Percentiles rank a stretch among this genome's conserved stretches.
Conservation (phyloP, 2,113 vertebrate species). For the Trogon melanurus region DNA sequence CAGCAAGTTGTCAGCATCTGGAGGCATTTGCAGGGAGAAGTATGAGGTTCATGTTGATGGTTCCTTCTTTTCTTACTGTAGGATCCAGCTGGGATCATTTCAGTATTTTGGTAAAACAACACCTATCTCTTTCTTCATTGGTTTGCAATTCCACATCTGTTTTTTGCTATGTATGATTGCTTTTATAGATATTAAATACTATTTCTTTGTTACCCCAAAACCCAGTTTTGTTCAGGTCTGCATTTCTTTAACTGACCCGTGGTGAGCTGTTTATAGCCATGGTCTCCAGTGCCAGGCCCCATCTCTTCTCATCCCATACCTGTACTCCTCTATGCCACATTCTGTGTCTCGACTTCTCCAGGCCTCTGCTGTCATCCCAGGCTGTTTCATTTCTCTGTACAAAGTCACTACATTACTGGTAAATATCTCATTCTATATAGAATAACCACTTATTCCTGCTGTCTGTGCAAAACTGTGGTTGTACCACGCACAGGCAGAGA, state of each 20-base stretch:
- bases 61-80: not conserved
- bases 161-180: not conserved
- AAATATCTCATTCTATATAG: not conserved
- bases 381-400: not conserved
- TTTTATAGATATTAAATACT: not conserved
- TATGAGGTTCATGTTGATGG: not conserved
- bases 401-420: accelerated
- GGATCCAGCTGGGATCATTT: not conserved
- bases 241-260: not conserved
- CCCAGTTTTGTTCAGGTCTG: not conserved
- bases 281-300: not conserved
- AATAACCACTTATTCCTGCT: not conserved
- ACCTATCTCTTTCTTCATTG: not conserved
- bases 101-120: not conserved
- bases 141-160: not conserved
- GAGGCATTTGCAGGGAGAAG: not conserved
- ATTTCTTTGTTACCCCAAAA: not conserved
- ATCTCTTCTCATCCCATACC: not conserved
- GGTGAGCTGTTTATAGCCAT: not conserved
- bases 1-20: not conserved
- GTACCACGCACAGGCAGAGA: not conserved
- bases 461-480: not conserved
- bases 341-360: not conserved
- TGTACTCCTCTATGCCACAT: not conserved
- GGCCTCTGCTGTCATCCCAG: not conserved